Evolutionary conservation across 2,888 invertebrate species (phyloP).

Genomic region (Colletes collaris): DNA sequence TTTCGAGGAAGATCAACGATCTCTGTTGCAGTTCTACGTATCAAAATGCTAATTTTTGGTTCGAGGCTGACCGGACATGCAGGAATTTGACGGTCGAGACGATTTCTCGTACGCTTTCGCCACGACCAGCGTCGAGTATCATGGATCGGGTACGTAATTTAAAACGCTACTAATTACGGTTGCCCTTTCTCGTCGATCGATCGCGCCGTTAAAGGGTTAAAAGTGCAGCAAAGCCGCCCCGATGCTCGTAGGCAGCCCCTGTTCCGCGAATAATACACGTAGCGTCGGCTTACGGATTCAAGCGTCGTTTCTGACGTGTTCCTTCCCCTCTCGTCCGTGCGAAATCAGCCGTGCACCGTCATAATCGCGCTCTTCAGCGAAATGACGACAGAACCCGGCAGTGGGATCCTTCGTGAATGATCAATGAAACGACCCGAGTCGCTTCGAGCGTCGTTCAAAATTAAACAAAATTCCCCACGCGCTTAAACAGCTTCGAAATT

Average conservation of each 20-base stretch:
- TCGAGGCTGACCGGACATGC: too few relatives aligned
- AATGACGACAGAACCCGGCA: constrained; percentile 13
- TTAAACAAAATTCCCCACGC: not conserved
- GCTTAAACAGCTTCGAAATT: too few relatives aligned
- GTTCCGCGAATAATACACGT: constrained; percentile 33
- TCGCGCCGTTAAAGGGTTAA: constrained; percentile 45
- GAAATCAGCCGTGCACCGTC: constrained; percentile 21
- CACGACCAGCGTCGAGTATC: too few relatives aligned
- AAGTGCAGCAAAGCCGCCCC: constrained; percentile 31
- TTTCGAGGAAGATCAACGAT: too few relatives aligned
- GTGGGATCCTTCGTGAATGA: not conserved
- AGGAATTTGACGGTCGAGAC: too few relatives aligned
- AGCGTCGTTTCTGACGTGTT: constrained; percentile 37
- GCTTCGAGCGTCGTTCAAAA: not conserved
- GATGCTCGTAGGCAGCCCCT: constrained; percentile 13
- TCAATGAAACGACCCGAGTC: constrained; percentile 8
- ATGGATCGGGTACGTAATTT: not conserved
- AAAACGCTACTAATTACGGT: not conserved
- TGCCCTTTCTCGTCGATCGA: constrained; percentile 5
- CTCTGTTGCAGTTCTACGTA: too few relatives aligned
- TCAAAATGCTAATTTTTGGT: too few relatives aligned
- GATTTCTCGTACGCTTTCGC: too few relatives aligned
- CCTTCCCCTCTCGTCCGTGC: constrained; percentile 25
- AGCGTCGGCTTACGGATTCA: constrained; percentile 39
- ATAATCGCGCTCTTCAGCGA: too few relatives aligned